Evolutionary conservation across 2,888 invertebrate species (phyloP), one percentile per base, ranked within the genome.

Genomic region (Euzophera pinguis): DNA sequence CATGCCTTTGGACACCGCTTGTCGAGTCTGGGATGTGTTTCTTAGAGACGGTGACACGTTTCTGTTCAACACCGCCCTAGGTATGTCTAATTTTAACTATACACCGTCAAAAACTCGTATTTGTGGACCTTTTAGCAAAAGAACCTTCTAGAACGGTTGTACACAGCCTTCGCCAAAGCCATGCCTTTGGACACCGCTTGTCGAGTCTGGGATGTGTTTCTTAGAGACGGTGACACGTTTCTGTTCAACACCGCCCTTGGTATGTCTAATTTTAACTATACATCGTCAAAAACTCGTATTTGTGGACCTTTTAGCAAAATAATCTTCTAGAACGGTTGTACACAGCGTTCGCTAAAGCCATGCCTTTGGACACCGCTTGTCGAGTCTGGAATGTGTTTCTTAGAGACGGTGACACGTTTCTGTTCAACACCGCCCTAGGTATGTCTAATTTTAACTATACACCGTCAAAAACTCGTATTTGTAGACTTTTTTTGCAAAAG

Each of bases 321-420:
- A n/a, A 97, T 81, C 88, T 97, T 53, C 90, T 97, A 62, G 97
- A 97, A 84, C 97, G 97, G 97, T 92, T 97, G 59, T 97, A 97
- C 84, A 96, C 97, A 0, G 92, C 97, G 60, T 97, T 95, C 86
- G 95, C 97, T 16, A 96, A 96, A 80, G 96, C 97, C 3, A 94
- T 97, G 93, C 97, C 97, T 1, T 85, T 97, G 52, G 97, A 98
- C 84, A 93, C 97, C 48, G 95, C 96, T 0, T 96, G 96, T 70
- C 87, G 97, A 56, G 93, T 97, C 9, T 98, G 97, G 97, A 97
- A 98, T 85, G 92, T 97, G 12, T 97, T 96, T 84, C 92, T 96
- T 22, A 79, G 97, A 42, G 97, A 97, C 76, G 97, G 97, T 0
- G 96, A 96, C 69, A 95, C 95, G 61, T 97, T 97, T 85, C 91